These are phyloP conservation scores for Drosophila kepulauana DNA, from an alignment of 1,140 invertebrate genomes.

Conservation along the genomic window DNA sequence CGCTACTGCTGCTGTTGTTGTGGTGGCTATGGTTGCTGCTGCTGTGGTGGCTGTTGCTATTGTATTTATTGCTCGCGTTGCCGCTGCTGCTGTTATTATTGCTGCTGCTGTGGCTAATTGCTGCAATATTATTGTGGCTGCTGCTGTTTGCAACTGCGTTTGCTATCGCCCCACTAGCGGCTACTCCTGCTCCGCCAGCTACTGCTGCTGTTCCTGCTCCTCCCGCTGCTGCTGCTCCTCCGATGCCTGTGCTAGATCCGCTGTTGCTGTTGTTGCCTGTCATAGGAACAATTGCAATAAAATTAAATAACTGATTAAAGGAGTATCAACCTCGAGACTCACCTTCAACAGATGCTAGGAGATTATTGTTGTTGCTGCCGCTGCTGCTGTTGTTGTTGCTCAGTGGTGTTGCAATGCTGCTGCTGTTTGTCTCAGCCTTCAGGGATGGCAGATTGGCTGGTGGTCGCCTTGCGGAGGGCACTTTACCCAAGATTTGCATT, in stretches of 20 bases:
- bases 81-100: conserved; percentile 37
- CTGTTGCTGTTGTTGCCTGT: conserved; percentile 52
- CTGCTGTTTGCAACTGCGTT: conserved; percentile 48
- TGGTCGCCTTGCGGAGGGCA: conserved; percentile 96
- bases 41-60: conserved; percentile 48
- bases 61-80: conserved; percentile 24
- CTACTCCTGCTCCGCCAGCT: conserved; percentile 36
- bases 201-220: background rate
- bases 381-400: conserved; percentile 65
- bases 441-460: conserved; percentile 98
- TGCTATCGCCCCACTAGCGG: conserved; percentile 24
- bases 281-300: background rate
- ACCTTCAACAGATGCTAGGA: conserved; percentile 83
- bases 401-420: conserved; percentile 62
- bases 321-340: background rate
- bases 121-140: conserved; percentile 37
- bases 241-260: conserved; percentile 11
- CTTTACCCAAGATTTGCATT: conserved; percentile 99
- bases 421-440: conserved; percentile 95
- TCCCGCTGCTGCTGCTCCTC: conserved; percentile 7
- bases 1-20: conserved; percentile 37
- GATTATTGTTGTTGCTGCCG: conserved; percentile 57
- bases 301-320: too few species aligned
- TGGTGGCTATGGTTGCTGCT: conserved; percentile 45
- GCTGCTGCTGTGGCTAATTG: conserved; percentile 32